Conservation (phyloP, 92 coral and sea anemone genomes). For the Actinernus sp. region DNA sequence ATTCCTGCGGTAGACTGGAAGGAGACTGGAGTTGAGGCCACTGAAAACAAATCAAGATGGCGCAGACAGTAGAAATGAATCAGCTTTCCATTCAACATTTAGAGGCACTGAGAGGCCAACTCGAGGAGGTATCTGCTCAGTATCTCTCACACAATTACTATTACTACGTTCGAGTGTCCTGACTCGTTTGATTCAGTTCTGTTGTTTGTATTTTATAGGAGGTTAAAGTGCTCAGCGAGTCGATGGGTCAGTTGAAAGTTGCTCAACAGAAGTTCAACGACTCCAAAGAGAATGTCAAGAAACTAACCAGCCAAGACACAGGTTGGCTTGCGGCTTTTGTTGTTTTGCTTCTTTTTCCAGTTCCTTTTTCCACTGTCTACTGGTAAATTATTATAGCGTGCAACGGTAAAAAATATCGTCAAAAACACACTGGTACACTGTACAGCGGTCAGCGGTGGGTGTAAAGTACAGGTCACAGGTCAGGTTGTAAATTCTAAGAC, state of each 20-base stretch:
- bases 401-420: too few species aligned
- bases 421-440: too few species aligned
- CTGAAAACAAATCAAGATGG: constrained; percentile 80
- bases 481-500: too few species aligned
- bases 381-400: too few species aligned
- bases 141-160: neutral
- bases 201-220: constrained; percentile 66
- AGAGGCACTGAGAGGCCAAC: constrained; percentile 85
- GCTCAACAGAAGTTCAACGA: constrained; percentile 96
- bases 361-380: too few species aligned
- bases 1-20: too few species aligned
- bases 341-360: too few species aligned
- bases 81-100: constrained; percentile 92
- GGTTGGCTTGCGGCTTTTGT: too few species aligned
- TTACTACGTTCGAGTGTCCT: neutral
- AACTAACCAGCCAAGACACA: constrained; percentile 67
- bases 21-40: too few species aligned
- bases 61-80: constrained; percentile 87
- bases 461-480: too few species aligned
- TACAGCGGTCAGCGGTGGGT: too few species aligned
- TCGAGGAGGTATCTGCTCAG: constrained; percentile 79
- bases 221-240: constrained; percentile 88
- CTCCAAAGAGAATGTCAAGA: constrained; percentile 91
- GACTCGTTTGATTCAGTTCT: neutral
- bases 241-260: constrained; percentile 87